Percentiles rank a stretch among this genome's conserved stretches.
phyloP scores from a whole-genome alignment of 1,140 invertebrate species.

The Drosophila subobscura region DNA sequence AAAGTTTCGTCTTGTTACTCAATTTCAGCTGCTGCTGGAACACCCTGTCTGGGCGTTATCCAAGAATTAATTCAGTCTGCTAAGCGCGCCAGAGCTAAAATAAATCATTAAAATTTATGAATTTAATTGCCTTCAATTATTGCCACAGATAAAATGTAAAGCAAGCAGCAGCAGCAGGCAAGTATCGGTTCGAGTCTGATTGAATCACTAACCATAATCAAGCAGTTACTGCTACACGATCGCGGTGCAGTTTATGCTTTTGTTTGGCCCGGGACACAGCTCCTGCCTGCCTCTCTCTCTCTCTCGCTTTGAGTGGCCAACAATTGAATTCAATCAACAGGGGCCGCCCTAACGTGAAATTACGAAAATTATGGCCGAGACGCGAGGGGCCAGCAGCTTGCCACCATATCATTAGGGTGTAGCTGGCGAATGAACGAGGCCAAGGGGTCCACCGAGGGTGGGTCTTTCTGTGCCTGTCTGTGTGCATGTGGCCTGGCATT shows the following conservation, averaged over 20 bases:
- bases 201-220: constrained; percentile 44
- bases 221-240: constrained; percentile 23
- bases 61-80: constrained; percentile 60
- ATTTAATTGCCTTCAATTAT: constrained; percentile 79
- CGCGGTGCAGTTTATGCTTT: constrained; percentile 6
- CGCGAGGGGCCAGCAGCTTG: constrained; percentile 13
- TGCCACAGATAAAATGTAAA: constrained; percentile 66
- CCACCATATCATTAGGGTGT: constrained; percentile 68
- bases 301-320: constrained; percentile 34
- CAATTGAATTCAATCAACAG: constrained; percentile 74
- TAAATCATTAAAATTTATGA: constrained; percentile 82
- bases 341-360: constrained; percentile 69
- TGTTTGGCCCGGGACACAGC: constrained; percentile 16
- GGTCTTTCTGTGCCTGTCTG: constrained; percentile 7
- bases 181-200: constrained; percentile 36
- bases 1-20: not conserved
- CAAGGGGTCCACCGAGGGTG: not conserved
- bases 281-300: too few relatives aligned
- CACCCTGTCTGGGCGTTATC: constrained; percentile 54
- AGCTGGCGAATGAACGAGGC: constrained; percentile 32
- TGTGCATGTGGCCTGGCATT: constrained; percentile 33
- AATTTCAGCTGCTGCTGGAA: not conserved
- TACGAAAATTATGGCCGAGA: constrained; percentile 64
- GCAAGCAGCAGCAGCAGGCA: constrained; percentile 33
- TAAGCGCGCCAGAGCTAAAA: constrained; percentile 67